Evolutionary conservation across 2,113 vertebrate species (phyloP).

Genomic region (Vimba vimba): DNA sequence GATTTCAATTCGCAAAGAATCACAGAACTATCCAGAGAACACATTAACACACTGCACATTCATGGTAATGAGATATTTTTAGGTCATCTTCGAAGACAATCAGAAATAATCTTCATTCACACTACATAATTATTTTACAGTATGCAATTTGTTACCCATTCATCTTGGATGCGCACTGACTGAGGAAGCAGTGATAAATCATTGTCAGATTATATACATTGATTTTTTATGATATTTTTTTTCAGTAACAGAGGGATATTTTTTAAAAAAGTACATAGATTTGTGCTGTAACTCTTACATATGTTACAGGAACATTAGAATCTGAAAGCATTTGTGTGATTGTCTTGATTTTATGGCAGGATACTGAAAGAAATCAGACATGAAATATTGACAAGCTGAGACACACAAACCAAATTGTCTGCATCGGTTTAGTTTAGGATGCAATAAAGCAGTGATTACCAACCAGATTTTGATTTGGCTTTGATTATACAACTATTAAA

Average conservation of each 20-base stretch:
- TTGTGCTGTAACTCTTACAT: background rate
- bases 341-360: background rate
- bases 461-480: background rate
- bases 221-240: background rate
- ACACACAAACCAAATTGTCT: background rate
- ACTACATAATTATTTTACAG: conserved; percentile 3
- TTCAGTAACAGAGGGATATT: background rate
- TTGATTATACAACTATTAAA: background rate
- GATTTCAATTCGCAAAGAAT: conserved; percentile 9
- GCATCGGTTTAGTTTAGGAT: conserved; percentile 3
- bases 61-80: conserved; percentile 20
- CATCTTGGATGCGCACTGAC: background rate
- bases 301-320: background rate
- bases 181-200: conserved; percentile 10
- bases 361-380: background rate
- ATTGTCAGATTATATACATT: background rate
- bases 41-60: background rate
- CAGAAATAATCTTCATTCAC: background rate
- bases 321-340: background rate
- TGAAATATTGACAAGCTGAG: background rate
- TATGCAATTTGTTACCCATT: background rate
- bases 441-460: background rate
- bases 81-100: background rate
- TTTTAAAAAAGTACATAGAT: background rate
- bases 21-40: background rate